These are phyloP conservation scores for Odontocolon sp. DNA, from an alignment of 2,888 invertebrate genomes.

Conservation along the genomic window DNA sequence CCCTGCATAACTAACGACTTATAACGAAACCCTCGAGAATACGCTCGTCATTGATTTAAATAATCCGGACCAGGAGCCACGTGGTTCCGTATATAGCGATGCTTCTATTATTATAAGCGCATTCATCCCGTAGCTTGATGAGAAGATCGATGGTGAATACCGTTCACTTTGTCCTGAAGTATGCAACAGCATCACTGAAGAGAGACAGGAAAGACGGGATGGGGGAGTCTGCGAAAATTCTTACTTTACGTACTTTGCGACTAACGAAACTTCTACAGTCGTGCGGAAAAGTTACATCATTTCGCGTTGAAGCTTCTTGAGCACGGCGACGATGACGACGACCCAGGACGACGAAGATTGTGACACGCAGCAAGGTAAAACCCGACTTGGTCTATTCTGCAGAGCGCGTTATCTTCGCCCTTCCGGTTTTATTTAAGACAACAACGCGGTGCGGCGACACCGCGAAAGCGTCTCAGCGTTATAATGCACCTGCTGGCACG, in stretches of 20 bases:
- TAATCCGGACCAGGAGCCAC: conserved; percentile 64
- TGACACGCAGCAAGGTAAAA: conserved; percentile 15
- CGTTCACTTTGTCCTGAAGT: background rate
- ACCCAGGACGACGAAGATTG: conserved; percentile 34
- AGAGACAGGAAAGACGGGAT: background rate
- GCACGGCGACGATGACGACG: background rate
- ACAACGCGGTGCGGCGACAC: conserved; percentile 43
- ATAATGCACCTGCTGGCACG: conserved; percentile 72
- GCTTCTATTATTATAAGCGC: background rate
- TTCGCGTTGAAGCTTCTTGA: conserved; percentile 5
- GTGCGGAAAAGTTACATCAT: conserved; percentile 27
- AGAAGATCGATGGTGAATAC: conserved; percentile 22
- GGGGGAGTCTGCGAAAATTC: conserved; percentile 1
- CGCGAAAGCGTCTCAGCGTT: conserved; percentile 59
- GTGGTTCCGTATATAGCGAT: background rate
- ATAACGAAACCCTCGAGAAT: conserved; percentile 65
- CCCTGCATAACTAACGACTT: conserved; percentile 63
- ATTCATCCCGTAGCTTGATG: background rate
- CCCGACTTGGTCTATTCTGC: background rate
- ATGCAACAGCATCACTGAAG: background rate
- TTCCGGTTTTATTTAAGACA: conserved; percentile 69
- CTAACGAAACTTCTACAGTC: background rate
- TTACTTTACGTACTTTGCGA: conserved; percentile 23
- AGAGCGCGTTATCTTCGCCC: conserved; percentile 64
- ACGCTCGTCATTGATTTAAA: conserved; percentile 71